These are phyloP conservation scores for Panulirus ornatus DNA, from an alignment of 1,140 invertebrate species.

Conservation along the genomic window DNA sequence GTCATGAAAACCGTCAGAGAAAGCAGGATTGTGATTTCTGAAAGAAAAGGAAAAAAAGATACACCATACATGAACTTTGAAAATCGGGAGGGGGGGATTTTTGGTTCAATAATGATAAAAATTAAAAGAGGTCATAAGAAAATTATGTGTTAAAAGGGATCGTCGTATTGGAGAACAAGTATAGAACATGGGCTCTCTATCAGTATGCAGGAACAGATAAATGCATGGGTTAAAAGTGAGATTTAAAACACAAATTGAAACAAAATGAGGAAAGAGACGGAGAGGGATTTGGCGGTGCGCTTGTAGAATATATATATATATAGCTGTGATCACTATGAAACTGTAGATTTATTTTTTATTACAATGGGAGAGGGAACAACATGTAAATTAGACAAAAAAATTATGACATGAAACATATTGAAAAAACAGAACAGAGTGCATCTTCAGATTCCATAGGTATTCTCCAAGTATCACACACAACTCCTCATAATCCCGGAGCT, in stretches of 20 bases:
- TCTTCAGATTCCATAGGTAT: constrained; percentile 41
- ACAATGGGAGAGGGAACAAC: constrained; percentile 8
- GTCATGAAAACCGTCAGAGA: constrained; percentile 86
- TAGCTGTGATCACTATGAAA: not conserved
- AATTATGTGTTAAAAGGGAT: constrained; percentile 13
- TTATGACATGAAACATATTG: constrained; percentile 30
- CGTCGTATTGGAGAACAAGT: constrained; percentile 28
- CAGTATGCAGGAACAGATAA: constrained; percentile 38
- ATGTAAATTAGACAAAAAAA: constrained; percentile 16
- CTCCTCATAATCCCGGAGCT: constrained; percentile 64
- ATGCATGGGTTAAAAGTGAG: not conserved
- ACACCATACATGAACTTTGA: constrained; percentile 59
- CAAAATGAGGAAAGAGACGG: not conserved
- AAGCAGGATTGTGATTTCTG: constrained; percentile 86
- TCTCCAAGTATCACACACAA: constrained; percentile 72
- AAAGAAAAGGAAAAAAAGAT: constrained; percentile 75
- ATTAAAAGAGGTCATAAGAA: constrained; percentile 30
- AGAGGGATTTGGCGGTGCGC: not conserved
- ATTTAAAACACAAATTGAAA: not conserved
- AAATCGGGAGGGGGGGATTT: constrained; percentile 34
- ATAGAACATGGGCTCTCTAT: constrained; percentile 41
- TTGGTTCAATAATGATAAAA: constrained; percentile 30
- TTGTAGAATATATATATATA: not conserved
- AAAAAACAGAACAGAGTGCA: constrained; percentile 47
- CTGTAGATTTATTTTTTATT: not conserved